Evolutionary conservation across 2,888 invertebrate genomes (phyloP), one percentile per base, ranked within the genome.

Genomic region (Auanema sp.): DNA sequence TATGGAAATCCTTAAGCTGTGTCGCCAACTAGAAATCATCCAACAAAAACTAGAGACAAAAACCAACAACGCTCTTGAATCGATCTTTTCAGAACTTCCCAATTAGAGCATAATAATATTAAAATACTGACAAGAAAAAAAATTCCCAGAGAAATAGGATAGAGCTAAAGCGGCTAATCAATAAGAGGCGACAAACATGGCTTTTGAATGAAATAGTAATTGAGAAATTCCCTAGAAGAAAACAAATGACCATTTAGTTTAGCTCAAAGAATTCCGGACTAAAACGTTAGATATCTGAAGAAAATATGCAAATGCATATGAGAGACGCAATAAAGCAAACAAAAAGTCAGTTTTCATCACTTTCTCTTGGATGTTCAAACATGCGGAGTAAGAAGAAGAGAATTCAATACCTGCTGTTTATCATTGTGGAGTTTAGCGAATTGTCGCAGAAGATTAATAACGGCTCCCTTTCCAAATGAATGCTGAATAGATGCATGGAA

Each of bases 401-500:
- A 2, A 2, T 52, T 16, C n/a, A 8, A 42, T 23, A 76, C 78
- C 71, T 98, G 97, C 83, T 95, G 95, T 84, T 94, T 94, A 84
- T 98, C 97, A 65, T 90, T 87, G 83, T 98, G 98, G 14, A 98
- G 87, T 84, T 95, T 95, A 0, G 89, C 91, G 86, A 99, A 92
- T 84, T 99, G 98, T 23, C 98, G 88, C 49, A 99, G 87, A 41
- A 99, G 87, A 86, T 94, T 95, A 61, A 99, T 97, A 5, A 99
- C 87, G 0, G 96, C 92, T 16, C 96, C 96, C 87, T 98, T 98
- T 58, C 92, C 98, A 86, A 98, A 99, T 0, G 97, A 93, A 88
- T 99, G 96, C 44, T 91, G 95, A 69, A 98, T 86, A n/a, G 95
- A 96, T 1, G 98, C 95, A 86, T 97, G 96, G 84, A 98, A 99